Conservation (phyloP, 2,797 vertebrate genomes). For the Pteronotus mesoamericanus region DNA sequence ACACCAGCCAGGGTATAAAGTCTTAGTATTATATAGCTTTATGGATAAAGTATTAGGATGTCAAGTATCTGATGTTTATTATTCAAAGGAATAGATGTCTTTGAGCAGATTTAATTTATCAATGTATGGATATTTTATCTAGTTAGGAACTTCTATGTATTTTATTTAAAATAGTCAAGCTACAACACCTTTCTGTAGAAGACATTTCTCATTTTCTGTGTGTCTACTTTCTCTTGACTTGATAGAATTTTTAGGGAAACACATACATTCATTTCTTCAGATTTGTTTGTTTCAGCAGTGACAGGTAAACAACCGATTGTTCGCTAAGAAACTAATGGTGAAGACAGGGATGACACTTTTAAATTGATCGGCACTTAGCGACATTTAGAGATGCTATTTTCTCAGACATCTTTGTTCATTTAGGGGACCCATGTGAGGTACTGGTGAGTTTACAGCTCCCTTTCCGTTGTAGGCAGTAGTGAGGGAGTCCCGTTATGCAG, state of each 20-base stretch:
- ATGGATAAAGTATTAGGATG: not conserved
- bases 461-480: not conserved
- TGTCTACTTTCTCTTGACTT: not conserved
- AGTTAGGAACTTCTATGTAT: not conserved
- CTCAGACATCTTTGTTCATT: not conserved
- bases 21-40: not conserved
- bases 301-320: not conserved
- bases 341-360: not conserved
- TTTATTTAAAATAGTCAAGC: not conserved
- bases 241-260: not conserved
- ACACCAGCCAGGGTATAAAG: too few species aligned
- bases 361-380: not conserved
- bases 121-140: conserved; percentile 12
- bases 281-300: conserved; percentile 12
- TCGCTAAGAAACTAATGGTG: not conserved
- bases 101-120: not conserved
- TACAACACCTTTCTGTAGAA: not conserved
- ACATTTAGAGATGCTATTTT: conserved; percentile 20
- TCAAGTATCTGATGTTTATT: not conserved
- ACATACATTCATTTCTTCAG: not conserved
- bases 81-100: not conserved
- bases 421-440: not conserved
- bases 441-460: not conserved
- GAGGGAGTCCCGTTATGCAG: not conserved
- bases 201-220: conserved; percentile 5